Evolutionary conservation across 2,888 invertebrate species (phyloP), one percentile per base, ranked within the genome.

Genomic region (Nomada ruficornis): DNA sequence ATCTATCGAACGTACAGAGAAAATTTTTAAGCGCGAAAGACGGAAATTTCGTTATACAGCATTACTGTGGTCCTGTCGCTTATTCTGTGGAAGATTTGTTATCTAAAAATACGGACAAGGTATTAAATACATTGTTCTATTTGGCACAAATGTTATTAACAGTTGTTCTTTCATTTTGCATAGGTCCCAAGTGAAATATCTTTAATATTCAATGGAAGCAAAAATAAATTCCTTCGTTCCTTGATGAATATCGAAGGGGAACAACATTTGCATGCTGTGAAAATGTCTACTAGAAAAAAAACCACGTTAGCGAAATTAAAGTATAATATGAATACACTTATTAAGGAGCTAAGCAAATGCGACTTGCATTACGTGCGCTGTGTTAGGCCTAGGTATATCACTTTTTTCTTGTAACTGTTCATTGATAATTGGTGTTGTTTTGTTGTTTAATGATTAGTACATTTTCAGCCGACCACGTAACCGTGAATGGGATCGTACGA

Each of bases 361-460:
- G 94, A 94, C 77, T 87, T 92, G 2, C 94, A 94, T 88, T 94
- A 94, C 78, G 91, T 94, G 9, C 92, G 94, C 84, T 94, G 94
- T 78, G 87, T 94, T 18, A 94, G 92, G 82, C 94, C 94, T 20
- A 91, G 85, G 91, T 90, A 87, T 80, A 59, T n/a, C 55, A 64
- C n/a, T 18, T 20, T 20, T 42, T 26, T 26, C 63, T 1, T 57
- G 10, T 11, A 29, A 55, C 9, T 36, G 2, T 11, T 44, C 13
- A 44, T 47, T 20, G 18, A 44, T 13, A 10, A 55, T 47, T 36
- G 36, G 29, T 29, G 4, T 13, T 20, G 10, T 4, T n/a, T 23
- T 1, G 2, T 26, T 64, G 68, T 65, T 42, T 59, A 63, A 15
- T 47, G 55, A 64, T 63, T 23, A 71, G 18, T 70, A 23, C 29